Percentiles rank a stretch among this genome's conserved stretches.
Conservation (phyloP, 2,797 vertebrate genomes). For the Leptoclinus maculatus region DNA sequence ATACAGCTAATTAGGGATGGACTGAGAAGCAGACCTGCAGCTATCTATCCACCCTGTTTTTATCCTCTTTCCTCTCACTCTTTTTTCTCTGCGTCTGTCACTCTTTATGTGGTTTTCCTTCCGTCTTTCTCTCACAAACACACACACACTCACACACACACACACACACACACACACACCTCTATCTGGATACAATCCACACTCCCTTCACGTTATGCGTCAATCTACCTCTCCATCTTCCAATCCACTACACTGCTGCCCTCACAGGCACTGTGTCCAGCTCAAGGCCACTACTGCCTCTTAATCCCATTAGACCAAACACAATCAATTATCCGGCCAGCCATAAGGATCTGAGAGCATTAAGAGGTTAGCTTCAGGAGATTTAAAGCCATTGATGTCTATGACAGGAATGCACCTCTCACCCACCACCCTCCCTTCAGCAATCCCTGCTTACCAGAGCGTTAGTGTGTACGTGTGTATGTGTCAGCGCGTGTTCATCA, state of each 20-base stretch:
- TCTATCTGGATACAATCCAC: constrained; percentile 41
- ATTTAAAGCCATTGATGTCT: constrained; percentile 82
- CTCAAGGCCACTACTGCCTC: constrained; percentile 76
- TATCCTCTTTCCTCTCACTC: constrained; percentile 48
- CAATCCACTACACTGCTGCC: constrained; percentile 51
- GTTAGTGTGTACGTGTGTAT: constrained; percentile 35
- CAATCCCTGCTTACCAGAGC: constrained; percentile 22
- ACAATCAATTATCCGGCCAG: constrained; percentile 82
- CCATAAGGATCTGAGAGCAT: constrained; percentile 80
- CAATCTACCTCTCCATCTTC: constrained; percentile 56
- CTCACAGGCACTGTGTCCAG: constrained; percentile 65
- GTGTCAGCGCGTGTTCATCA: constrained; percentile 72
- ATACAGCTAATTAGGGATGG: constrained; percentile 79
- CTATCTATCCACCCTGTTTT: constrained; percentile 70
- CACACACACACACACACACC: not conserved
- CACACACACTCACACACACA: not conserved
- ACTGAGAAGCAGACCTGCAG: constrained; percentile 75
- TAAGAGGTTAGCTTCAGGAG: constrained; percentile 82
- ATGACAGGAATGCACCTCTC: constrained; percentile 62
- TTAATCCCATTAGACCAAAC: constrained; percentile 85
- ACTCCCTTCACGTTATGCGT: constrained; percentile 46
- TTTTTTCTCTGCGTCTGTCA: constrained; percentile 30
- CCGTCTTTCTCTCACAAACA: not conserved
- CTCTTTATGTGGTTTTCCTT: not conserved
- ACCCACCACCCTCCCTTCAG: constrained; percentile 1